These are phyloP conservation scores for Nemoura dubitans DNA, from an alignment of 2,888 invertebrate genomes.

Conservation along the genomic window DNA sequence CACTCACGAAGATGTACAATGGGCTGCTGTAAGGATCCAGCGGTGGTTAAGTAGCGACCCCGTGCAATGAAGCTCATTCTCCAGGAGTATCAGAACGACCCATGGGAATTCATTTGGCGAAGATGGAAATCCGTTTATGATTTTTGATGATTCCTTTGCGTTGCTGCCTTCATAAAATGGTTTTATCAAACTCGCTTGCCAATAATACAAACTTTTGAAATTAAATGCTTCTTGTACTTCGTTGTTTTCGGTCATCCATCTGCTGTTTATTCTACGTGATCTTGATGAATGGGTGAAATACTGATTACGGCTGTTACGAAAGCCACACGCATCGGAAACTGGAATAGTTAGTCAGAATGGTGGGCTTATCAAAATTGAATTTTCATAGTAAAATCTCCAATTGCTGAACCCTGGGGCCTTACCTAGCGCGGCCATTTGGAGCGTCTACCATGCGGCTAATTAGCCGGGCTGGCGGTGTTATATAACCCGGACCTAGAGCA, in stretches of 20 bases:
- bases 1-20: conserved; percentile 44
- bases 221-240: background rate
- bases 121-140: conserved; percentile 41
- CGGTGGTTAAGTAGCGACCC: conserved; percentile 43
- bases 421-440: too few species aligned
- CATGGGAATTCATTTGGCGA: conserved; percentile 45
- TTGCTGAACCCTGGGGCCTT: too few species aligned
- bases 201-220: background rate
- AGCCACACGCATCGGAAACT: conserved; percentile 1
- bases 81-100: conserved; percentile 44
- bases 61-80: conserved; percentile 42
- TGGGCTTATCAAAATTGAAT: too few species aligned
- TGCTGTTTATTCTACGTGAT: background rate
- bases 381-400: too few species aligned
- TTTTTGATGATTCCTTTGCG: background rate
- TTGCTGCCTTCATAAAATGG: background rate
- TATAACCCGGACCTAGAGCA: too few species aligned
- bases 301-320: background rate
- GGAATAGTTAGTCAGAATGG: background rate
- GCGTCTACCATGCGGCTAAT: too few species aligned
- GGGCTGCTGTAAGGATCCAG: conserved; percentile 48
- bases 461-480: too few species aligned
- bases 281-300: background rate
- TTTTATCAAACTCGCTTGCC: background rate
- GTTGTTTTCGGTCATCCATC: background rate